Evolutionary conservation across 2,113 vertebrate species (phyloP).

Genomic region (Tyto alba): DNA sequence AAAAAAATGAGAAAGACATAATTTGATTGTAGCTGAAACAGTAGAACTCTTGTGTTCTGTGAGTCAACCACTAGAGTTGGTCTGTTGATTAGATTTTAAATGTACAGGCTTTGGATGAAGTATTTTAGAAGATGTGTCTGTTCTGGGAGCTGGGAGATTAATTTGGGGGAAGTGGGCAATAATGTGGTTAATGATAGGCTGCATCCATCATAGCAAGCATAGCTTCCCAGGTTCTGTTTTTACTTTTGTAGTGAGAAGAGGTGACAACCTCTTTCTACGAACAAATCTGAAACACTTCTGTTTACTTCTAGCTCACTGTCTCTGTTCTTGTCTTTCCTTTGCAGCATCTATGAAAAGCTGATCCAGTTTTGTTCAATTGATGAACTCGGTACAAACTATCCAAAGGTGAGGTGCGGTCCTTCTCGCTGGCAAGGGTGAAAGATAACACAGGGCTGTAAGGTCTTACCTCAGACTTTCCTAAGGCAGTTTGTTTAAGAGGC

Average conservation of each 20-base stretch:
- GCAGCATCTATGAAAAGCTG: constrained; percentile 96
- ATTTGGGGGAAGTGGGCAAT: not conserved
- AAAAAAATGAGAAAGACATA: not conserved
- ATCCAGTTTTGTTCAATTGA: constrained; percentile 98
- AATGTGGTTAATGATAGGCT: not conserved
- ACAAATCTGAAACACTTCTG: not conserved
- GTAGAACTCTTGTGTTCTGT: not conserved
- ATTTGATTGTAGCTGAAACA: not conserved
- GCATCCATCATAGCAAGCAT: not conserved
- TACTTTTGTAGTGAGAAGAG: not conserved
- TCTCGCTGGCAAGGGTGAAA: not conserved
- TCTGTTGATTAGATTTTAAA: not conserved
- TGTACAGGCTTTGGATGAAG: not conserved
- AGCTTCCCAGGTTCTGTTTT: not conserved
- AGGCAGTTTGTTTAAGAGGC: not conserved
- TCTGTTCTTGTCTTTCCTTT: constrained; percentile 25
- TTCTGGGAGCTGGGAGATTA: not conserved
- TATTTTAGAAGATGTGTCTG: not conserved
- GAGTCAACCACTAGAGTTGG: not conserved
- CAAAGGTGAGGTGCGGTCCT: constrained; percentile 77
- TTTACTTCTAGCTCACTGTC: not conserved
- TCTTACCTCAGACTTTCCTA: not conserved
- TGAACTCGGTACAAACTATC: constrained; percentile 97
- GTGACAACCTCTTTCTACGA: not conserved
- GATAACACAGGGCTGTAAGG: not conserved